Evolutionary conservation across 2,888 invertebrate species (phyloP).

Genomic region (Hoplodrina blanda): DNA sequence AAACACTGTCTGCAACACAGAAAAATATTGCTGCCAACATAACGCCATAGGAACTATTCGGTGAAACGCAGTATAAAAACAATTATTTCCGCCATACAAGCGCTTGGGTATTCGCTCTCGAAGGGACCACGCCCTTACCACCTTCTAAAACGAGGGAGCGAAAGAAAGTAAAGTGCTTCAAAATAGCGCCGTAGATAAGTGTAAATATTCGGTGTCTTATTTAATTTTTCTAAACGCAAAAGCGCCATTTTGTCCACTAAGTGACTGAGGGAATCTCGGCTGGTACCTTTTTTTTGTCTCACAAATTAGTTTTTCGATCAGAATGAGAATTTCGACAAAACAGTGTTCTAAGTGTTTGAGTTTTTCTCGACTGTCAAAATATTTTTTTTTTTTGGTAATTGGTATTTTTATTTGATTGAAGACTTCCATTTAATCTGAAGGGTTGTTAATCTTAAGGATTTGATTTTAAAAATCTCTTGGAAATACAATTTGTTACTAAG

Average conservation of each 20-base stretch:
- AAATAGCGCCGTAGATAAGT: constrained; percentile 78
- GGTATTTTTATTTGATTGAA: constrained; percentile 18
- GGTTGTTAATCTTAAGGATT: constrained; percentile 1
- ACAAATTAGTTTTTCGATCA: constrained; percentile 55
- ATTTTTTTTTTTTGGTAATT: constrained; percentile 20
- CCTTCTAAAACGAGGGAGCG: constrained; percentile 66
- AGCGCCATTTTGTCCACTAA: constrained; percentile 59
- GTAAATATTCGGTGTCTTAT: constrained; percentile 81
- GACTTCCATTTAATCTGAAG: constrained; percentile 10
- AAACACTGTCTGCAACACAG: too few species aligned
- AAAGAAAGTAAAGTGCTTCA: constrained; percentile 79
- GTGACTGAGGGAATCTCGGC: constrained; percentile 52
- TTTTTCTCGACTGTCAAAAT: constrained; percentile 6
- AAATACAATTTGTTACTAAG: not conserved
- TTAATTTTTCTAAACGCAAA: constrained; percentile 75
- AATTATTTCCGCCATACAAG: not conserved
- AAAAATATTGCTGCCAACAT: too few species aligned
- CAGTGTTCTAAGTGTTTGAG: constrained; percentile 14
- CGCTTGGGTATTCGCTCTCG: constrained; percentile 46
- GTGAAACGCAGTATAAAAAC: too few species aligned
- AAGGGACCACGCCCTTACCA: constrained; percentile 52
- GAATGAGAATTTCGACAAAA: constrained; percentile 27
- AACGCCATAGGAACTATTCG: too few species aligned
- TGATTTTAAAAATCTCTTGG: not conserved
- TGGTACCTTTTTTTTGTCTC: constrained; percentile 33